phyloP scores from a whole-genome alignment of 35 echinoderm and acorn worm genomes.

The Eucidaris tribuloides region DNA sequence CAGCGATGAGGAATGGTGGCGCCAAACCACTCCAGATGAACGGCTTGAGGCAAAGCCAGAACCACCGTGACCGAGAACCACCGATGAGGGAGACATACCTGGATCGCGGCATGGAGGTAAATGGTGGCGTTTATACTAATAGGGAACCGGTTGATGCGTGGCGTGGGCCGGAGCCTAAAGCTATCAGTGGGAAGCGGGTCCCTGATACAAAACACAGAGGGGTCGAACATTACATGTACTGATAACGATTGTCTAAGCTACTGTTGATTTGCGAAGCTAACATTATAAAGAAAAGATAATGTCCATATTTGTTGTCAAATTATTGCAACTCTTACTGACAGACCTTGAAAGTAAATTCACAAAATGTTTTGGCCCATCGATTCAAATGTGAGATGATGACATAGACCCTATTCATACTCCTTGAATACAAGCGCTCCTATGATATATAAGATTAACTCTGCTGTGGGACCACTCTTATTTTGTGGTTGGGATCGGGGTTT shows the following conservation, averaged over 20 bases:
- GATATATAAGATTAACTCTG: too few relatives aligned
- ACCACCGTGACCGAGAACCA: neutral
- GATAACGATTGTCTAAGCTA: neutral
- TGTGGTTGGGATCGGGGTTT: too few relatives aligned
- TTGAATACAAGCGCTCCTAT: too few relatives aligned
- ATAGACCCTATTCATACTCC: too few relatives aligned
- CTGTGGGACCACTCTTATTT: too few relatives aligned
- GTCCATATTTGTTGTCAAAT: too few relatives aligned
- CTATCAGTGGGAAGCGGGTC: slow-evolving; percentile 5
- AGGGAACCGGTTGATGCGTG: neutral
- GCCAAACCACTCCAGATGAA: slow-evolving; percentile 6
- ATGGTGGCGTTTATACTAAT: neutral
- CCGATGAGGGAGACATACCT: neutral
- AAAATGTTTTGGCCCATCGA: too few relatives aligned
- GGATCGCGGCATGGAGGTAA: slow-evolving; percentile 20
- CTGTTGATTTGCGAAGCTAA: neutral
- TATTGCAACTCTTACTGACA: too few relatives aligned
- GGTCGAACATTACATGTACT: slow-evolving; percentile 23
- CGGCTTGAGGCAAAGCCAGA: neutral
- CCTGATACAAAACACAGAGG: neutral
- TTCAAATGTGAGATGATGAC: too few relatives aligned
- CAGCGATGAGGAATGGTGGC: neutral
- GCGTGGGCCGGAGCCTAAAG: neutral
- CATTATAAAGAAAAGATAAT: neutral
- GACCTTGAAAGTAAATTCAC: too few relatives aligned